phyloP scores from a whole-genome alignment of 2,888 invertebrate genomes.

The Diaprepes abbreviatus region DNA sequence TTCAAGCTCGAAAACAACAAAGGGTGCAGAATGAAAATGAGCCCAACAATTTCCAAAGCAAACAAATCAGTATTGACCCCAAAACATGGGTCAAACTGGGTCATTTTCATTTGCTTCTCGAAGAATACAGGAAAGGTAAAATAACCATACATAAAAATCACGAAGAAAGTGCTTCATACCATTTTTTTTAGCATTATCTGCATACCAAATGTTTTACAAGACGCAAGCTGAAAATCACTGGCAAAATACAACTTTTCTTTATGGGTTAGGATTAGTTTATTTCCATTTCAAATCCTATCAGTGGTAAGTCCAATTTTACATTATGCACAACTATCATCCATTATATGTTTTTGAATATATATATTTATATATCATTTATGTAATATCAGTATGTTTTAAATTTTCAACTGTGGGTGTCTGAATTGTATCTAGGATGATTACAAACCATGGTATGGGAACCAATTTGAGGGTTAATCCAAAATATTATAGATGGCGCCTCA shows the following conservation, averaged over 20 bases:
- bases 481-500: constrained; percentile 17
- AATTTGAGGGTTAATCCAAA: not conserved
- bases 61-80: constrained; percentile 84
- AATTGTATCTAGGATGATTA: not conserved
- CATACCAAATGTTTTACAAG: constrained; percentile 93
- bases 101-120: constrained; percentile 92
- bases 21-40: constrained; percentile 64
- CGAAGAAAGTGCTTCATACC: not conserved
- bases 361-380: no score
- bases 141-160: not conserved
- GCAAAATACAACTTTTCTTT: constrained; percentile 92
- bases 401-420: no score
- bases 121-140: constrained; percentile 94
- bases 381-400: no score
- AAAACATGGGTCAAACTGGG: constrained; percentile 95
- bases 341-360: no score
- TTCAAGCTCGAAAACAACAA: constrained; percentile 80
- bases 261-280: constrained; percentile 95
- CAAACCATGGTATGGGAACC: constrained; percentile 3
- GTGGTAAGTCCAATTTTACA: constrained; percentile 82
- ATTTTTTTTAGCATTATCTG: constrained; percentile 87
- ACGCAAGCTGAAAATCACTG: constrained; percentile 82
- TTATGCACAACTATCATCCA: no score
- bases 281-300: constrained; percentile 96
- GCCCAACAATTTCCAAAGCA: constrained; percentile 66